These are phyloP conservation scores for Pammene fasciana DNA, from an alignment of 2,888 invertebrate species.

Conservation along the genomic window DNA sequence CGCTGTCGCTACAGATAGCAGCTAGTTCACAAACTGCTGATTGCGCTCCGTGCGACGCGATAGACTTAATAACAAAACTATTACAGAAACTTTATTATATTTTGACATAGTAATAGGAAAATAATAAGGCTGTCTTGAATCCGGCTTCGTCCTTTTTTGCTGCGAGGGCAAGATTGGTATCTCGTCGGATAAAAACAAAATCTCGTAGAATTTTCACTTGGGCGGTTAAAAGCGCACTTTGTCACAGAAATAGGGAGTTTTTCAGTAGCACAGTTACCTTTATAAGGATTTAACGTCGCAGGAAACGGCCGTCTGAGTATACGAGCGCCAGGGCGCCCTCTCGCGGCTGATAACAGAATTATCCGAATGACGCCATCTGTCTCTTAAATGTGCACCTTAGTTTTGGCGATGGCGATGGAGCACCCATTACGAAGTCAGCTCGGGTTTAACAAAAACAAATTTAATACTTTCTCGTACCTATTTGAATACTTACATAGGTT, in stretches of 20 bases:
- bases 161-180: constrained; percentile 57
- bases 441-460: constrained; percentile 30
- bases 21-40: constrained; percentile 71
- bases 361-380: constrained; percentile 86
- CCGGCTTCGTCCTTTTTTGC: constrained; percentile 52
- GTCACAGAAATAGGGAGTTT: constrained; percentile 77
- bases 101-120: constrained; percentile 57
- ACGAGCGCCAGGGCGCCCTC: constrained; percentile 78
- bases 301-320: constrained; percentile 79
- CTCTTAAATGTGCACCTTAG: constrained; percentile 85
- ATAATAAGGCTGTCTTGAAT: constrained; percentile 58
- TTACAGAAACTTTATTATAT: constrained; percentile 42
- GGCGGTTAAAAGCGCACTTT: constrained; percentile 71
- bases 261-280: constrained; percentile 79
- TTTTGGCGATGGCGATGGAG: constrained; percentile 56
- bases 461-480: constrained; percentile 11
- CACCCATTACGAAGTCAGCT: constrained; percentile 28
- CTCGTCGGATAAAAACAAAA: constrained; percentile 62
- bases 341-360: constrained; percentile 85
- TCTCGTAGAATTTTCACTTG: constrained; percentile 71
- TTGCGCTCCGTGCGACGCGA: constrained; percentile 58
- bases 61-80: constrained; percentile 42
- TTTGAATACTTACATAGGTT: not conserved
- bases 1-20: constrained; percentile 70
- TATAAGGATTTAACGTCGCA: constrained; percentile 78